Evolutionary conservation across 1,140 invertebrate species (phyloP), one percentile per base, ranked within the genome.

Genomic region (Psix sp.): DNA sequence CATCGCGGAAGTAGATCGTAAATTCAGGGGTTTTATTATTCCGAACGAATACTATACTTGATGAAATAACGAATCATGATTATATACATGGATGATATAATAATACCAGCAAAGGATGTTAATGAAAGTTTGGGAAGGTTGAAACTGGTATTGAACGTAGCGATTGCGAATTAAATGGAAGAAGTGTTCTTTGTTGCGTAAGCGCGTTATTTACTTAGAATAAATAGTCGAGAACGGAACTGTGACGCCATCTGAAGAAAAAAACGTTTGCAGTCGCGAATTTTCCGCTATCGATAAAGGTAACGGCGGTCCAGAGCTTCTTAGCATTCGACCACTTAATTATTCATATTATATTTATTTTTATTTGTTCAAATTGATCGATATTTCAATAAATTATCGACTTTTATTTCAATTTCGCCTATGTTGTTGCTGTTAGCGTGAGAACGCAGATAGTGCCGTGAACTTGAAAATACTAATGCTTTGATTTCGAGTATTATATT

Each of bases 11-110:
- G n/a, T n/a, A n/a, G n/a, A n/a, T n/a, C n/a, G n/a, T n/a, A n/a
- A n/a, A n/a, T n/a, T n/a, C n/a, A n/a, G n/a, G n/a, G n/a, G n/a
- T n/a, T n/a, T n/a, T n/a, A n/a, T n/a, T n/a, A n/a, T n/a, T n/a
- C n/a, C n/a, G n/a, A n/a, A n/a, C n/a, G n/a, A n/a, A n/a, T n/a
- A n/a, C n/a, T n/a, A n/a, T n/a, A 57, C 0, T 11, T 71, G 1
- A 42, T 63, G 5, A n/a, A 5, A 5, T 7, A 46, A 0, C 16
- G 21, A 3, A 33, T 52, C 2, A 33, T 73, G 0, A 4, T 39
- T 3, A 24, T 49, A 0, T 73, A 57, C 36, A 16, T 73, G 21
- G 70, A 73, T 7, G 59, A 73, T 13, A 1, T 65, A 1, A 57
- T 72, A 11, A 40, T 72, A 9, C 38, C 43, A 0, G 24, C 36